Percentiles rank a stretch among this genome's conserved stretches.
These are phyloP conservation scores for Eurypyga helias DNA, from an alignment of 2,113 vertebrate species.

Conservation along the genomic window DNA sequence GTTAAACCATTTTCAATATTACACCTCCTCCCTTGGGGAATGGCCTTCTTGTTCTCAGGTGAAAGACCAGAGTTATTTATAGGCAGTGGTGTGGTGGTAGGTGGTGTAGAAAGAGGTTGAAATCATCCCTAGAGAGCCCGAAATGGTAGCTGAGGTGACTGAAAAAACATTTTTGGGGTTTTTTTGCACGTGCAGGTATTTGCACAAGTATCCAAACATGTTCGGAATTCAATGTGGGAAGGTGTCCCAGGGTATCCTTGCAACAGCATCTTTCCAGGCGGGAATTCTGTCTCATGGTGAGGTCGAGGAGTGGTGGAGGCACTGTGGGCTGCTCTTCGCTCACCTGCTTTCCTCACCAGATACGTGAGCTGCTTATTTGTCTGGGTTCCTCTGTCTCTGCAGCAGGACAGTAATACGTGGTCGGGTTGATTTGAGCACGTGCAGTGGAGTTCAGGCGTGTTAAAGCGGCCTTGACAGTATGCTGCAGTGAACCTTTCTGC, in stretches of 20 bases:
- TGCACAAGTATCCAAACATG: rapidly evolving
- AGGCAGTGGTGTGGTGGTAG: background rate
- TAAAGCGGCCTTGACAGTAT: background rate
- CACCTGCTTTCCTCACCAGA: background rate
- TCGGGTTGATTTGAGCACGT: background rate
- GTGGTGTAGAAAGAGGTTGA: background rate
- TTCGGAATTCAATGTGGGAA: background rate
- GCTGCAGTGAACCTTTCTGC: background rate
- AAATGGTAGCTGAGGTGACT: background rate
- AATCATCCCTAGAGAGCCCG: background rate
- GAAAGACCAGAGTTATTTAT: background rate
- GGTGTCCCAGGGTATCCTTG: background rate
- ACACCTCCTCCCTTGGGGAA: background rate
- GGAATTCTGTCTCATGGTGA: rapidly evolving
- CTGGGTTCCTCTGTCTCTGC: background rate
- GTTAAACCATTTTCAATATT: background rate
- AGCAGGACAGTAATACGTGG: background rate
- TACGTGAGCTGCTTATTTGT: rapidly evolving
- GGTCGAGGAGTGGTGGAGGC: background rate
- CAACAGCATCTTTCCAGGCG: background rate
- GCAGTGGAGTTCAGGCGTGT: background rate
- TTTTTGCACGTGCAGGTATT: background rate
- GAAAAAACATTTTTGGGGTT: background rate
- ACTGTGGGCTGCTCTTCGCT: background rate
- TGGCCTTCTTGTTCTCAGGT: background rate